Evolutionary conservation across 1,140 invertebrate species (phyloP), one percentile per base, ranked within the genome.

Genomic region (Drosophila jambulina): DNA sequence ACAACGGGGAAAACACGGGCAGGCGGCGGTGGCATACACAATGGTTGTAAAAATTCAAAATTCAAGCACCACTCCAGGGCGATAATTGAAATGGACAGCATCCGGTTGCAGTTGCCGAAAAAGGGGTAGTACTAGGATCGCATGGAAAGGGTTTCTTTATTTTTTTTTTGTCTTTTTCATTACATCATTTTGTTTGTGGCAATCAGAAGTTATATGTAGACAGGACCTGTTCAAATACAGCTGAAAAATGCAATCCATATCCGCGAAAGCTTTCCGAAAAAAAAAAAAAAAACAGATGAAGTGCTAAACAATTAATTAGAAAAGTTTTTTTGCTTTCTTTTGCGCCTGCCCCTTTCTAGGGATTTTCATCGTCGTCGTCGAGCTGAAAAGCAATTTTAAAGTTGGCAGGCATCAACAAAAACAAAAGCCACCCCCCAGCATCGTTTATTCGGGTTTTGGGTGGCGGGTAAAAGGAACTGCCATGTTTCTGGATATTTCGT

Each of bases 61-160:
- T 88, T 87, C 84, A 87, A 87, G 84, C 77, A 88, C 80, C 84
- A 84, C 80, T 90, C 69, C 59, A 84, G 40, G 63, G 80, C 85
- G 68, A 90, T 88, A 88, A 88, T 88, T 88, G 80, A 88, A 88
- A 88, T 88, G 84, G 84, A 88, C 84, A 88, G 80, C 84, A 88
- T 90, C 80, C 85, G 84, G 74, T 78, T 88, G 85, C 85, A 84
- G 58, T 54, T 56, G 53, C 53, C 53, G 21, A 80, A 70, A 75
- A 77, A 53, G 74, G 63, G 74, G 71, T 75, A 45, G 71, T 42
- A 45, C 8, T 48, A 48, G 60, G 21, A 45, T 45, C 62, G 40
- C 32, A n/a, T 4, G 34, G n/a, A 23, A 19, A 36, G 34, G 72
- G 71, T 38, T 53, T 40, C n/a, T 42, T 40, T 40, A n/a, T 23